Base-by-base conservation (phyloP, 2,113 vertebrate species). In the Chionis minor region DNA sequence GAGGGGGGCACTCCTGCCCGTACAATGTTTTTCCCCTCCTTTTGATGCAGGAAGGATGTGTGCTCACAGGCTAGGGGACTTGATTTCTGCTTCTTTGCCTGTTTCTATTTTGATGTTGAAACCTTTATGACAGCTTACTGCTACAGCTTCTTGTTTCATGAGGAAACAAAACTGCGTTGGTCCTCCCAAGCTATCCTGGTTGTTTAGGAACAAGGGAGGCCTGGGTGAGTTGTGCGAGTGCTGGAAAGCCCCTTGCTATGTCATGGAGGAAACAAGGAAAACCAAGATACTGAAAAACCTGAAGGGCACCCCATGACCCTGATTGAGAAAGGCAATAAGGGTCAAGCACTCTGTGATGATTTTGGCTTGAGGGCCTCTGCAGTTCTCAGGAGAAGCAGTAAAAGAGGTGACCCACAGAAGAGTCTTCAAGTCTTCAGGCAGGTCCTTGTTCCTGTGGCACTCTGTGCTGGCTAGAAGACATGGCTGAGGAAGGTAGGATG, bases 1-100 rank as follows among this genome's bases (percentile, higher is more conserved):
- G 2, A 2, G 22, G 32, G 33, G 20, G 24, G 6, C 19, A 16
- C 28, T 87, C 12, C 62, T 62, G n/a, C 10, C 23, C 0, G 0
- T 15, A 21, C 6, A 18, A 3, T 47, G 42, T 52, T 70, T 66
- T 79, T 22, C 6, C 10, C 7, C 5, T 79, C 70, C 33, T 75
- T 74, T 62, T 55, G 24, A 13, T 65, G 59, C 49, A 62, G 63
- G 35, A 40, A 61, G 24, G 52, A 40, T 69, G 18, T 66, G 27
- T 74, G 42, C 52, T 88, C 16, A 40, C 18, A 72, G 27, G 26
- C 30, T 70, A 9, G 19, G 22, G 24, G 24, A 35, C 0, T 9
- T 27, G 0, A 62, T 81, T 93, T 93, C 81, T 74, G 18, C 55
- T 78, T 40, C 79, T 86, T 82, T 47, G 27, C 52, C 40, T 44